phyloP scores from a whole-genome alignment of 2,113 vertebrate species.

The Phrynosoma blainvillii region DNA sequence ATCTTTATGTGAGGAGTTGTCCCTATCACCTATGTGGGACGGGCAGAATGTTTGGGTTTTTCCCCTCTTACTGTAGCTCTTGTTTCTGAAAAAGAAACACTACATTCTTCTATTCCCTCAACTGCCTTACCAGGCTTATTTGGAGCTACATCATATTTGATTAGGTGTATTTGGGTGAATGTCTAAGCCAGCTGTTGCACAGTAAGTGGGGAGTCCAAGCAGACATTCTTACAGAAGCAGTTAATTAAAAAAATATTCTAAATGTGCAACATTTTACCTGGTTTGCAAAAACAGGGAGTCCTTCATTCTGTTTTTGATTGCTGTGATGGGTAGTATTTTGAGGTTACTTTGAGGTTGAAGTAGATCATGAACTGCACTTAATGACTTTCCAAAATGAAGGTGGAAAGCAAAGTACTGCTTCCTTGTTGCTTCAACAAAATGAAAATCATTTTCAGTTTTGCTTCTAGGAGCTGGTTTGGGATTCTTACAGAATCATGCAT shows the following conservation, averaged over 20 bases:
- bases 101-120: background rate
- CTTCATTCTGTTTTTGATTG: background rate
- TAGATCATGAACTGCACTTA: background rate
- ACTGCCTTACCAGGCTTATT: background rate
- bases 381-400: background rate
- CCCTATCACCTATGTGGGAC: background rate
- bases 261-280: background rate
- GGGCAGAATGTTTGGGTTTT: background rate
- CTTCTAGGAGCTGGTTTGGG: background rate
- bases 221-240: background rate
- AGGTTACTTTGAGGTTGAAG: background rate
- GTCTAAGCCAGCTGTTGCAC: background rate
- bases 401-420: background rate
- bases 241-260: background rate
- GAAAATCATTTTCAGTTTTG: background rate
- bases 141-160: background rate
- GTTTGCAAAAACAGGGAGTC: background rate
- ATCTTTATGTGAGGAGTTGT: background rate
- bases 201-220: background rate
- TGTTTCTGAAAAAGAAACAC: background rate
- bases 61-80: background rate
- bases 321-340: background rate
- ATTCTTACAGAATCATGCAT: background rate
- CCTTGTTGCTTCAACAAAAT: background rate
- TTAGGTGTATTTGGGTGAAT: background rate